phyloP scores from a whole-genome alignment of 2,888 invertebrate species.

The Clivina fossor region DNA sequence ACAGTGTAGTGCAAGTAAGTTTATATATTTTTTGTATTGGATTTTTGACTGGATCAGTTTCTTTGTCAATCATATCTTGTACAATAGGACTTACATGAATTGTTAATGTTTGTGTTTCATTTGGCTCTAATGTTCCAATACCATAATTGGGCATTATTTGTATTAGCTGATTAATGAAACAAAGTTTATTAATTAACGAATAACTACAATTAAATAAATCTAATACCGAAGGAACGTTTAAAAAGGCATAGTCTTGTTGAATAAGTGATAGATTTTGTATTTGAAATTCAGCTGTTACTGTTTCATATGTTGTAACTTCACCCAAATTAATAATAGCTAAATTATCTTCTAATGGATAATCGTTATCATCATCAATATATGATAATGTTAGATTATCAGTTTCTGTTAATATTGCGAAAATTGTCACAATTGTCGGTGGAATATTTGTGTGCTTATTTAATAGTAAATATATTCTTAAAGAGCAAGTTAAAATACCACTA shows the following conservation, averaged over 20 bases:
- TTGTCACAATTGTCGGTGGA: conserved; percentile 40
- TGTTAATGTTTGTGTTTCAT: conserved; percentile 38
- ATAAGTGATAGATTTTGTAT: conserved; percentile 40
- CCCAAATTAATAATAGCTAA: conserved; percentile 41
- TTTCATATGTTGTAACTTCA: conserved; percentile 41
- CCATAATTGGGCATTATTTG: conserved; percentile 43
- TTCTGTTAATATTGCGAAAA: conserved; percentile 42
- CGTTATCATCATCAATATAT: conserved; percentile 3
- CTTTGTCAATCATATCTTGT: conserved; percentile 31
- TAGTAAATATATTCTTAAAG: conserved; percentile 37
- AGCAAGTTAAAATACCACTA: conserved; percentile 40
- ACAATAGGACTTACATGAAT: conserved; percentile 38
- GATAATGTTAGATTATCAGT: conserved; percentile 34
- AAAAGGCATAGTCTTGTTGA: conserved; percentile 42
- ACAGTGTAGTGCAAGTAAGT: conserved; percentile 8
- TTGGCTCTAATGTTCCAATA: conserved; percentile 42
- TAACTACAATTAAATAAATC: background rate
- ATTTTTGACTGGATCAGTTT: background rate
- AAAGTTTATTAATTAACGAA: conserved; percentile 25
- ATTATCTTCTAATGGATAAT: conserved; percentile 12
- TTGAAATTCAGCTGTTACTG: conserved; percentile 38
- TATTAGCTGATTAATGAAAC: conserved; percentile 39
- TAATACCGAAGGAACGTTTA: conserved; percentile 42
- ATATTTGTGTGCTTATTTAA: conserved; percentile 37
- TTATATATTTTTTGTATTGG: conserved; percentile 3